Evolutionary conservation across 2,888 invertebrate species (phyloP).

Genomic region (Tillus elongatus): DNA sequence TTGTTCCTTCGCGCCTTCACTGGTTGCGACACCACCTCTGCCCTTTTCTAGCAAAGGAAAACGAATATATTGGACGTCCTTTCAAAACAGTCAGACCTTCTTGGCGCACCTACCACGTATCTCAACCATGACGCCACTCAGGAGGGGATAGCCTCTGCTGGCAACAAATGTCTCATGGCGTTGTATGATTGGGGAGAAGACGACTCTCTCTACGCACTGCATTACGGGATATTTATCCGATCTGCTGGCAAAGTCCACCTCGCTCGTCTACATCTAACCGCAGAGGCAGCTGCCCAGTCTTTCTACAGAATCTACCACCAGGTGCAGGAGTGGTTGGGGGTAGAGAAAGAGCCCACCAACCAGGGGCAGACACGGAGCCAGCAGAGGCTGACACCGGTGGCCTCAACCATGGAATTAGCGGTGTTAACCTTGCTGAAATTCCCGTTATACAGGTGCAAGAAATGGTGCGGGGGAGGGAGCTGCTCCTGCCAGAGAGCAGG

Average conservation of each 20-base stretch:
- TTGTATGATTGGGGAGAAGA: constrained; percentile 4
- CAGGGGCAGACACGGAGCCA: background rate
- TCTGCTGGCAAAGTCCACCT: background rate
- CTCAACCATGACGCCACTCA: no score
- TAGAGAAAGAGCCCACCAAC: background rate
- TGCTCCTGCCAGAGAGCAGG: constrained; percentile 2
- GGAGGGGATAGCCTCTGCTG: no score
- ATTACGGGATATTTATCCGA: background rate
- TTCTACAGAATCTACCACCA: background rate
- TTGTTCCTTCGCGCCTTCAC: constrained; percentile 4
- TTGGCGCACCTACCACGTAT: no score
- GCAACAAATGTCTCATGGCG: no score
- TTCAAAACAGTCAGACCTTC: no score
- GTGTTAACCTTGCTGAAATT: background rate
- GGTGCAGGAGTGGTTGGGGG: background rate
- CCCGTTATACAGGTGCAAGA: constrained; percentile 3
- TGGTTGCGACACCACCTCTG: constrained; percentile 3
- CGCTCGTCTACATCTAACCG: background rate
- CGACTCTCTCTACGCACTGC: constrained; percentile 1
- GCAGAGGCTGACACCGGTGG: background rate
- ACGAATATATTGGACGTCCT: no score
- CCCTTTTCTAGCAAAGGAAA: background rate
- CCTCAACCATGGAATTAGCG: background rate
- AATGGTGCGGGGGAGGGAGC: constrained; percentile 2
- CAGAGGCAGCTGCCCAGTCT: background rate